These are phyloP conservation scores for Fregetta grallaria DNA, from an alignment of 2,113 vertebrate genomes.

Conservation along the genomic window DNA sequence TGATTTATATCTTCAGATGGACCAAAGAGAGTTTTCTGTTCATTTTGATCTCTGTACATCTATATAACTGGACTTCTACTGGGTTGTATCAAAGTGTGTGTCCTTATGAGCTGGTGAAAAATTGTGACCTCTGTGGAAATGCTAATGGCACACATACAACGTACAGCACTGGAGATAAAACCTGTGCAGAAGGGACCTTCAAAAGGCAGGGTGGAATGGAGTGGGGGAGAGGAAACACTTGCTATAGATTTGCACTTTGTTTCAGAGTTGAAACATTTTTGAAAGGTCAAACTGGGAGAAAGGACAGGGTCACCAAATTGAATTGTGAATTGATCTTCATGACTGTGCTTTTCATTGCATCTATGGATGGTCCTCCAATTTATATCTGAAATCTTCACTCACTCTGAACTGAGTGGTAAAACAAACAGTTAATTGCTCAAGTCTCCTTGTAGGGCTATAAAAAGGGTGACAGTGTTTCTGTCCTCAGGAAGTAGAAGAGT, in stretches of 20 bases:
- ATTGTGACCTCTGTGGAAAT: background rate
- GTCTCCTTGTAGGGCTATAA: background rate
- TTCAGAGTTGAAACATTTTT: background rate
- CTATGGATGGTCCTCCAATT: background rate
- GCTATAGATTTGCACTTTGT: background rate
- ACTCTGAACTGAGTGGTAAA: background rate
- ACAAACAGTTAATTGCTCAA: background rate
- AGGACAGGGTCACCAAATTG: background rate
- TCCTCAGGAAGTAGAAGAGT: background rate
- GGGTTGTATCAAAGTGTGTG: background rate
- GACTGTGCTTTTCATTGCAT: background rate
- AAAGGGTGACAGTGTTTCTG: background rate
- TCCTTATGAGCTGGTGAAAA: background rate
- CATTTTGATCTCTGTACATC: background rate
- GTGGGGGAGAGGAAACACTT: background rate
- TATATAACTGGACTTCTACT: background rate
- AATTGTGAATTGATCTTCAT: background rate
- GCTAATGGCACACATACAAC: background rate
- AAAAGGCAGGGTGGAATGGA: background rate
- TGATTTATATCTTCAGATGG: background rate
- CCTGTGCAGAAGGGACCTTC: background rate
- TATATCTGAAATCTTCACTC: background rate
- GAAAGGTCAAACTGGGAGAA: background rate
- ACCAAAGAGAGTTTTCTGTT: background rate
- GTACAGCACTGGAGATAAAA: background rate